Percentiles rank a stretch among this genome's conserved stretches.
These are phyloP conservation scores for Tautogolabrus adspersus DNA, from an alignment of 2,113 vertebrate species.

Conservation along the genomic window DNA sequence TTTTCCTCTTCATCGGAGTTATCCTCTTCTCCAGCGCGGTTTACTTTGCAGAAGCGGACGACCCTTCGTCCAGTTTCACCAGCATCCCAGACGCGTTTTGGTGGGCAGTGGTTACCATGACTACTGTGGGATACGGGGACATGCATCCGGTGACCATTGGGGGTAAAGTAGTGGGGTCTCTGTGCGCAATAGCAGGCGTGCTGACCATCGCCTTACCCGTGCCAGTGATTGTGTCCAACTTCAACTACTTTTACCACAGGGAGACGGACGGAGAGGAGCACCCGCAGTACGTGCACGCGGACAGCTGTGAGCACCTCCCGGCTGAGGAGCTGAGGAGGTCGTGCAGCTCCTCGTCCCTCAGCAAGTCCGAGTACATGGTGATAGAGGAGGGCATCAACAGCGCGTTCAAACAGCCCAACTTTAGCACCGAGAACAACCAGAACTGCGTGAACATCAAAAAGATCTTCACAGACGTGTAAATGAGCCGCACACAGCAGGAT, in stretches of 20 bases:
- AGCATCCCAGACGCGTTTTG: conserved; percentile 99
- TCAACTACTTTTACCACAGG: conserved; percentile 98
- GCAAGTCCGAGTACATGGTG: conserved; percentile 96
- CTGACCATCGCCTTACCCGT: conserved; percentile 97
- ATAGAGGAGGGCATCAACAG: conserved; percentile 92
- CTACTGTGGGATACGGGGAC: conserved; percentile 97
- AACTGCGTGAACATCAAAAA: conserved; percentile 96
- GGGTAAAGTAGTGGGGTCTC: conserved; percentile 96
- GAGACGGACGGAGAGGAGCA: conserved; percentile 97
- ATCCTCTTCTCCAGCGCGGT: conserved; percentile 98
- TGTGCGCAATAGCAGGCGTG: conserved; percentile 97
- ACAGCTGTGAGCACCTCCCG: conserved; percentile 92
- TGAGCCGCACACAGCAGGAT: background rate
- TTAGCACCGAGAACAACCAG: conserved; percentile 92
- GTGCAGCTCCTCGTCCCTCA: conserved; percentile 92
- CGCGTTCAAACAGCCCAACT: conserved; percentile 90
- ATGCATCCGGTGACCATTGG: conserved; percentile 98
- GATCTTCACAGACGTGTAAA: conserved; percentile 97
- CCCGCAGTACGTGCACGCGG: conserved; percentile 89
- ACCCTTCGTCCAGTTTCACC: conserved; percentile 93
- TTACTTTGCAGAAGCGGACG: conserved; percentile 97
- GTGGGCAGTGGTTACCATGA: conserved; percentile 99
- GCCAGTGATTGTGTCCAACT: conserved; percentile 98
- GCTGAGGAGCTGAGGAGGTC: conserved; percentile 91
- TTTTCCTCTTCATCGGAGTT: conserved; percentile 98